Percentiles rank a stretch among this genome's conserved stretches.
phyloP scores from a whole-genome alignment of 2,797 vertebrate genomes.

The Sebastes minor region DNA sequence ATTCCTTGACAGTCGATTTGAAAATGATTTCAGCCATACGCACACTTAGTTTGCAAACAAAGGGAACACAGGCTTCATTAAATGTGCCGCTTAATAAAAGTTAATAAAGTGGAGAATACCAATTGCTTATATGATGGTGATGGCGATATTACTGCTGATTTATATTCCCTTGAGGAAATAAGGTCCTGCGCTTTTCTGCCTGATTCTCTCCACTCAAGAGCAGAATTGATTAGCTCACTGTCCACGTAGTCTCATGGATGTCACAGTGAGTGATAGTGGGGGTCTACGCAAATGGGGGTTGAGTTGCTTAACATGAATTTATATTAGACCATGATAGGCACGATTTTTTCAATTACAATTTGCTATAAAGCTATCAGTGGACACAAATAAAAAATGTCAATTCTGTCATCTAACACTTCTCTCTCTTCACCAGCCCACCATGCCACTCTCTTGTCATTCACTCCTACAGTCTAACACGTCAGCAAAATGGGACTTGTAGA shows the following conservation, averaged over 20 bases:
- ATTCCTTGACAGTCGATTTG: not conserved
- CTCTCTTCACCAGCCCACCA: not conserved
- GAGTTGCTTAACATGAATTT: not conserved
- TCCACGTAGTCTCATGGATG: conserved; percentile 13
- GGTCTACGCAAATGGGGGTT: not conserved
- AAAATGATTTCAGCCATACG: not conserved
- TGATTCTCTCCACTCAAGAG: conserved; percentile 5
- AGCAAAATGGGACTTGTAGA: conserved; percentile 17
- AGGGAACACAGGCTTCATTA: conserved; percentile 14
- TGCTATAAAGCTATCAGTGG: not conserved
- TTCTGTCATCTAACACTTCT: conserved; percentile 6
- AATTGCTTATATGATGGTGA: not conserved
- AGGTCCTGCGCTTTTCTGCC: conserved; percentile 7
- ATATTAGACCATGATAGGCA: conserved; percentile 7
- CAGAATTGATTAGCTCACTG: conserved; percentile 26
- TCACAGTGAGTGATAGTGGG: not conserved
- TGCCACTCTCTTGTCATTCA: conserved; percentile 16
- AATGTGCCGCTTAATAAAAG: conserved; percentile 34
- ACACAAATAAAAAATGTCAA: conserved; percentile 14
- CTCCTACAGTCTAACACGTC: conserved; percentile 30
- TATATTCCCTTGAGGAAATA: conserved; percentile 25
- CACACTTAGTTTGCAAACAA: not conserved
- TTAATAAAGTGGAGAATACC: conserved; percentile 32
- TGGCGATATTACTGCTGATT: conserved; percentile 22
- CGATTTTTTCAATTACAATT: conserved; percentile 24